phyloP scores from a whole-genome alignment of 2,888 invertebrate species.

The Cyclophora punctaria region DNA sequence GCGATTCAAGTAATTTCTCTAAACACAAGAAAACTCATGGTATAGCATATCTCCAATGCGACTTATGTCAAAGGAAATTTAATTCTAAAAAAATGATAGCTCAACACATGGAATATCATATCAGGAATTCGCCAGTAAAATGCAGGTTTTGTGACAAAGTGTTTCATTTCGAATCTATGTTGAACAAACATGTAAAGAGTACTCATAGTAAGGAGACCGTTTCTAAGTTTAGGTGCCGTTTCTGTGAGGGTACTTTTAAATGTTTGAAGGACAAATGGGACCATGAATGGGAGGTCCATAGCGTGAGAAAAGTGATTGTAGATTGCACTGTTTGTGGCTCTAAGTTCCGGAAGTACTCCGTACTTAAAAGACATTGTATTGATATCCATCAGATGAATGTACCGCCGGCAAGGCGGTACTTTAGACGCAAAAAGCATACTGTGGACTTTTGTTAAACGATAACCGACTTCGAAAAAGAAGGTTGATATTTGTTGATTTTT shows the following conservation, averaged over 20 bases:
- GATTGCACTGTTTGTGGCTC: slow-evolving; percentile 55
- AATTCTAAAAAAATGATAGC: slow-evolving; percentile 65
- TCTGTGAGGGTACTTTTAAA: slow-evolving; percentile 44
- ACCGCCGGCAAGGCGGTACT: slow-evolving; percentile 43
- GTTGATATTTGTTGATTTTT: too few species aligned
- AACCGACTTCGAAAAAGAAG: too few species aligned
- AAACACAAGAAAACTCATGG: slow-evolving; percentile 71
- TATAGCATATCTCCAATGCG: slow-evolving; percentile 52
- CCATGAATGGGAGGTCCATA: slow-evolving; percentile 62
- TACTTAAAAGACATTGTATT: slow-evolving; percentile 51
- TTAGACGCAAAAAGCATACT: slow-evolving; percentile 21
- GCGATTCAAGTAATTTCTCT: slow-evolving; percentile 69
- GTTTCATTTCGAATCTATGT: slow-evolving; percentile 60
- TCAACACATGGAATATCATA: slow-evolving; percentile 64
- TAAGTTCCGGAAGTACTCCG: slow-evolving; percentile 60
- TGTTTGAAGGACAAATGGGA: slow-evolving; percentile 65
- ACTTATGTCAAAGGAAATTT: slow-evolving; percentile 62
- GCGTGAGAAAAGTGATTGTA: slow-evolving; percentile 55
- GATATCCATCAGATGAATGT: slow-evolving; percentile 40
- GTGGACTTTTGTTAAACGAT: background rate
- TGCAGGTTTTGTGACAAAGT: slow-evolving; percentile 47
- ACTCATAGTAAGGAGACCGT: slow-evolving; percentile 37
- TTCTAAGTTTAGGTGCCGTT: slow-evolving; percentile 44
- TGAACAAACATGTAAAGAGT: slow-evolving; percentile 58
- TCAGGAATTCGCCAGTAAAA: slow-evolving; percentile 40